A percentile compares a stretch with the other conserved stretches of the same genome.
Conservation (phyloP, 2,797 vertebrate genomes). For the Malacoraja senta region DNA sequence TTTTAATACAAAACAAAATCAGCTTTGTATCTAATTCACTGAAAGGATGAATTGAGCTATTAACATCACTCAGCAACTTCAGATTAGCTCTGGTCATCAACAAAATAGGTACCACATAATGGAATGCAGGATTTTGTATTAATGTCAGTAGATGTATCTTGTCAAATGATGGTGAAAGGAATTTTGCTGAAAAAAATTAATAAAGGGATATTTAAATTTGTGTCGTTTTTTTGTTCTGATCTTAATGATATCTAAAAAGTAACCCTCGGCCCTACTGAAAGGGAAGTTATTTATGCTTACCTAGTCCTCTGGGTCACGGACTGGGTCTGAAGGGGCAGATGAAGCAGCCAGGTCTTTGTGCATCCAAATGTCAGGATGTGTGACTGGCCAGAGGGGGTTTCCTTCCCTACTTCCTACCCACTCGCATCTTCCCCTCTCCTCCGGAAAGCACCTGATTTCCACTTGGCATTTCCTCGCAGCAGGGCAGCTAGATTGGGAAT, state of each 20-base stretch:
- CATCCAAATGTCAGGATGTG: not conserved
- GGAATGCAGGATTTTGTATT: not conserved
- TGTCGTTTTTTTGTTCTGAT: not conserved
- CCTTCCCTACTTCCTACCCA: not conserved
- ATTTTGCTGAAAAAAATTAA: not conserved
- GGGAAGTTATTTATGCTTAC: not conserved
- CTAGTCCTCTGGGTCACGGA: not conserved
- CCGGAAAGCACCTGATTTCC: constrained; percentile 29
- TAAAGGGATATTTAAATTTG: not conserved
- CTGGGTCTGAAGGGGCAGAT: not conserved
- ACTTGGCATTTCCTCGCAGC: not conserved
- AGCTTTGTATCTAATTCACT: not conserved
- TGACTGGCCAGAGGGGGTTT: not conserved
- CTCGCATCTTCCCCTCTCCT: not conserved
- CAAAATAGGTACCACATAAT: not conserved
- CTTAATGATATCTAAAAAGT: not conserved
- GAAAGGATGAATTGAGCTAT: not conserved
- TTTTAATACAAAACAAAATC: not conserved
- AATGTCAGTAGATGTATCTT: not conserved
- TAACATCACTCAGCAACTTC: not conserved
- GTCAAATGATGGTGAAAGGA: not conserved
- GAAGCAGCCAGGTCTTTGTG: not conserved
- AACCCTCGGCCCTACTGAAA: no score
- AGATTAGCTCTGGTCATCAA: not conserved
- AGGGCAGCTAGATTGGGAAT: not conserved